Evolutionary conservation across 2,797 vertebrate species (phyloP).

Genomic region (Coregonus suidteri): DNA sequence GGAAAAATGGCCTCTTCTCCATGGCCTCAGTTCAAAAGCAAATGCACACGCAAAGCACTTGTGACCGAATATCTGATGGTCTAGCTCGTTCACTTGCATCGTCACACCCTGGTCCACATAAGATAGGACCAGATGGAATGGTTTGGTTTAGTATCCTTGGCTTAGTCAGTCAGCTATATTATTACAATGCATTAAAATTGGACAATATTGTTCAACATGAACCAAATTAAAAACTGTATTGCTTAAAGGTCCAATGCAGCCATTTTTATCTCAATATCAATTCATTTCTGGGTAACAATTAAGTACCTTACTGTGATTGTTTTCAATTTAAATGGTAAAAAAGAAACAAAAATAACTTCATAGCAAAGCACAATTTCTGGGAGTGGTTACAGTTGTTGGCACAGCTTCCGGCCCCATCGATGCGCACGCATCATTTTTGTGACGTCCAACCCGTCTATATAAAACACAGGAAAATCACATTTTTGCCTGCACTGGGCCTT

Average conservation of each 20-base stretch:
- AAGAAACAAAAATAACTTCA: rapidly evolving
- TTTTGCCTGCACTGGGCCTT: neutral
- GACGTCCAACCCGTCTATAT: too few species aligned
- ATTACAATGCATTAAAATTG: neutral
- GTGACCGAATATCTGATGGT: neutral
- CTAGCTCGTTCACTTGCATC: neutral
- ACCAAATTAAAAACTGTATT: neutral
- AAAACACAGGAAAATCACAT: too few species aligned
- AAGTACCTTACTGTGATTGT: too few species aligned
- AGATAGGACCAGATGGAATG: neutral
- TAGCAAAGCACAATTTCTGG: too few species aligned
- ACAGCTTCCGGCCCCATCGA: too few species aligned
- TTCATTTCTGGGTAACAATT: too few species aligned
- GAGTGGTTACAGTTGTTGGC: too few species aligned
- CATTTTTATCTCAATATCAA: too few species aligned
- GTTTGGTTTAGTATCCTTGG: neutral
- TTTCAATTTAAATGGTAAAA: too few species aligned
- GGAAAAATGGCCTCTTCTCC: neutral
- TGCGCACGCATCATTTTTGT: too few species aligned
- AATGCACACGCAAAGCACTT: neutral
- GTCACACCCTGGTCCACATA: neutral
- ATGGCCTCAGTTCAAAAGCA: neutral
- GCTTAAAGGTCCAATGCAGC: too few species aligned
- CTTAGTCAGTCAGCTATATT: neutral
- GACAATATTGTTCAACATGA: neutral